Evolutionary conservation across 2,888 invertebrate species (phyloP).

Genomic region (Aporophyla lueneburgensis): DNA sequence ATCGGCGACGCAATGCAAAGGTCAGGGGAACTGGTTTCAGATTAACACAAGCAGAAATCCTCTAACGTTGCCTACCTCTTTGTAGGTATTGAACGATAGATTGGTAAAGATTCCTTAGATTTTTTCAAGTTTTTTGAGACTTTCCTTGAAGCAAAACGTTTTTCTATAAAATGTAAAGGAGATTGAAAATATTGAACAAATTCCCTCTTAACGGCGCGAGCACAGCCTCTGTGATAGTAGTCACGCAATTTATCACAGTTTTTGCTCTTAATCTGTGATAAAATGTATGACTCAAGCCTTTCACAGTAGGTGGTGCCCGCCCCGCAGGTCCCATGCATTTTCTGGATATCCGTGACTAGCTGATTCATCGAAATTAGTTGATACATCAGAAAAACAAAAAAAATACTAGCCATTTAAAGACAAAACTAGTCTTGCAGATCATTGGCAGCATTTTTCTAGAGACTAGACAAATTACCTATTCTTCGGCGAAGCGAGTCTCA

Average conservation of each 20-base stretch:
- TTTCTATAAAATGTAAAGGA: background rate
- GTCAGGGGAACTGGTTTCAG: conserved; percentile 67
- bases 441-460: background rate
- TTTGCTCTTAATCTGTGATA: too few species aligned
- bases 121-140: background rate
- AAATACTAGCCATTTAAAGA: background rate
- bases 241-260: too few species aligned
- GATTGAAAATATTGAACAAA: background rate
- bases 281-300: too few species aligned
- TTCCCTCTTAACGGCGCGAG: too few species aligned
- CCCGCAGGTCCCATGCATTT: too few species aligned
- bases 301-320: too few species aligned
- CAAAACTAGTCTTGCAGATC: background rate
- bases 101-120: background rate
- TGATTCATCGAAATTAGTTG: background rate
- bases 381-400: background rate
- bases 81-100: conserved; percentile 3
- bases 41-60: conserved; percentile 35
- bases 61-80: conserved; percentile 41
- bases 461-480: conserved; percentile 13
- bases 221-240: too few species aligned
- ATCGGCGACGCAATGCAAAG: conserved; percentile 61
- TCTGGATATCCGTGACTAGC: background rate
- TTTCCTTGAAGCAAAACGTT: background rate
- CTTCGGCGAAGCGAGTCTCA: background rate